These are phyloP conservation scores for Ailuropoda melanoleuca DNA, from an alignment of 2,113 vertebrate species.

Conservation along the genomic window DNA sequence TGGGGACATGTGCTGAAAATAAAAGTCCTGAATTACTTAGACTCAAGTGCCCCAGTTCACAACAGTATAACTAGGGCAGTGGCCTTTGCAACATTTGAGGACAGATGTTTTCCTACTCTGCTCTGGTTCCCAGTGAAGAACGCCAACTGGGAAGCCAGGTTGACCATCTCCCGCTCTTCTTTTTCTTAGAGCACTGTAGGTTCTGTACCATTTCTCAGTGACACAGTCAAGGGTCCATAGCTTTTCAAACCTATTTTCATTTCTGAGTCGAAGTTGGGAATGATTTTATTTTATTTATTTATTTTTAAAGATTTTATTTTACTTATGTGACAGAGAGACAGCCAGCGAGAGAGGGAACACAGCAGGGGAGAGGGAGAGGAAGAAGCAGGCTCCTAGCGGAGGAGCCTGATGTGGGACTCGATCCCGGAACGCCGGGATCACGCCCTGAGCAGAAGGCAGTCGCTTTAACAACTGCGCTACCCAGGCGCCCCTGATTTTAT, in stretches of 20 bases:
- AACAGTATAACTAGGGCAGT: slow-evolving; percentile 70
- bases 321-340: too few species aligned
- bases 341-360: too few species aligned
- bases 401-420: too few species aligned
- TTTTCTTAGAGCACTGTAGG: neutral
- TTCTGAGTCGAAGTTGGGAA: neutral
- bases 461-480: too few species aligned
- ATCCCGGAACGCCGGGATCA: too few species aligned
- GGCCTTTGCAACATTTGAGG: slow-evolving; percentile 56
- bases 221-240: neutral
- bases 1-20: slow-evolving; percentile 78
- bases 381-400: too few species aligned
- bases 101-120: slow-evolving; percentile 39
- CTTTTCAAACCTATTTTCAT: neutral
- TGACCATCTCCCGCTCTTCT: neutral
- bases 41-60: slow-evolving; percentile 70
- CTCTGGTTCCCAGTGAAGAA: neutral
- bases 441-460: too few species aligned
- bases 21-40: slow-evolving; percentile 71
- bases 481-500: too few species aligned
- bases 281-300: neutral
- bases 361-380: too few species aligned
- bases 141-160: neutral
- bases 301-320: too few species aligned
- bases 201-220: neutral